Evolutionary conservation across 2,888 invertebrate genomes (phyloP), one percentile per base, ranked within the genome.

Genomic region (Hydropsyche betteni): DNA sequence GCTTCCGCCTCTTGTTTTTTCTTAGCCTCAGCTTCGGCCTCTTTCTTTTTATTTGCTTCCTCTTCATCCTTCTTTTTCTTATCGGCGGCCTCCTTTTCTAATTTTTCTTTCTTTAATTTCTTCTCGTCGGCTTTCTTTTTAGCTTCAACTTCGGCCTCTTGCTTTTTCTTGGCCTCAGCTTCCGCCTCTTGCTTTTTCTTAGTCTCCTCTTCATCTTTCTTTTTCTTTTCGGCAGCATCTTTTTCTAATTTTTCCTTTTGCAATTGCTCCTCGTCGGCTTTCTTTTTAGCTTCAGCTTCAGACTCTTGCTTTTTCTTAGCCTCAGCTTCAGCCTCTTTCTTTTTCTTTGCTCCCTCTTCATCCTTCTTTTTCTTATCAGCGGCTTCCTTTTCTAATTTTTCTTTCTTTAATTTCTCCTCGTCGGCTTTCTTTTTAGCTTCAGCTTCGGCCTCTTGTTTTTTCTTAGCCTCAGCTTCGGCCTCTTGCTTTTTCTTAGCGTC

Each of bases 331-430:
- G 75, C 79, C 64, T 69, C 61, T 10, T 10, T 58, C 75, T 76
- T 74, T 68, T 58, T 68, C 68, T 79, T 74, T 71, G 78, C 69
- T 55, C 74, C 77, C 74, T 52, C 74, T 53, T 76, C 73, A 12
- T 64, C 33, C 3, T 55, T 5, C 12, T 55, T 16, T 14, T 55
- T 16, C 55, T 55, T 55, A 2, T 34, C 34, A 53, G 53, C 53
- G 1, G n/a, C 53, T 55, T 61, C 69, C 51, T 75, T 12, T 38
- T 50, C 24, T 6, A 5, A 75, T 58, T 78, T 80, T 34, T 58
- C 34, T 55, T 14, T 71, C 64, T 53, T 55, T 44, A 44, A 44
- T 44, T 44, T 44, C 3, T 44, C 44, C 44, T 44, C 44, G 0
- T 44, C 44, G 12, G 16, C 34, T 53, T 58, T 58, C 58, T 58